Evolutionary conservation across 2,888 invertebrate genomes (phyloP), one percentile per base, ranked within the genome.

Genomic region (Caenorhabditis panamensis): DNA sequence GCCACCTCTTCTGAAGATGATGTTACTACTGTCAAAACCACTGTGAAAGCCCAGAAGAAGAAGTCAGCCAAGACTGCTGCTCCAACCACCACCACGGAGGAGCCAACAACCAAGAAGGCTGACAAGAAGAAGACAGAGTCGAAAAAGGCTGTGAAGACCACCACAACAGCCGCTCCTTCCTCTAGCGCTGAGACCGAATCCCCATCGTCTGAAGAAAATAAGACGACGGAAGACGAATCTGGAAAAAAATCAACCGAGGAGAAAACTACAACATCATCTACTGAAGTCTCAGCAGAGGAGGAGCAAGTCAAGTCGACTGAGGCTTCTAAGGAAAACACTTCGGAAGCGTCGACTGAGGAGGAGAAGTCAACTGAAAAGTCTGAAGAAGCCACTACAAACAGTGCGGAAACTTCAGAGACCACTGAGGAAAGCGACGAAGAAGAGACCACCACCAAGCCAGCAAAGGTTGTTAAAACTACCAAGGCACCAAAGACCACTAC

Each of bases 191-290:
- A 76, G 56, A 68, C 76, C 49, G 76, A 76, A 68, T 44, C 76
- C 54, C 68, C 76, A 76, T 76, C 76, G 76, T 76, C 76, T 76
- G 76, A 67, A 56, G 72, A 73, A 47, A 36, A 47, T 6, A 76
- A 76, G 76, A 76, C 76, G 76, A 76, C 76, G 67, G 76, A 76
- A 76, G 58, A 76, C 56, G 68, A 76, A 36, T 51, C 64, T 61
- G 75, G 75, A 75, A 75, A 66, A 66, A 62, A 56, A 62, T 76
- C 76, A 6, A 59, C 59, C 44, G 75, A 75, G 66, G 66, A 59
- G 67, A 44, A 26, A 36, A 63, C 24, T n/a, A 67, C 76, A 6
- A 76, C 75, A 53, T 75, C 75, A 66, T 75, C 75, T 37, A 66
- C 66, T 31, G 66, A 75, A 51, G 75, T 75, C 31, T 75, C 75